Evolutionary conservation across 2,113 vertebrate genomes (phyloP).

Genomic region (Capreolus pygargus): DNA sequence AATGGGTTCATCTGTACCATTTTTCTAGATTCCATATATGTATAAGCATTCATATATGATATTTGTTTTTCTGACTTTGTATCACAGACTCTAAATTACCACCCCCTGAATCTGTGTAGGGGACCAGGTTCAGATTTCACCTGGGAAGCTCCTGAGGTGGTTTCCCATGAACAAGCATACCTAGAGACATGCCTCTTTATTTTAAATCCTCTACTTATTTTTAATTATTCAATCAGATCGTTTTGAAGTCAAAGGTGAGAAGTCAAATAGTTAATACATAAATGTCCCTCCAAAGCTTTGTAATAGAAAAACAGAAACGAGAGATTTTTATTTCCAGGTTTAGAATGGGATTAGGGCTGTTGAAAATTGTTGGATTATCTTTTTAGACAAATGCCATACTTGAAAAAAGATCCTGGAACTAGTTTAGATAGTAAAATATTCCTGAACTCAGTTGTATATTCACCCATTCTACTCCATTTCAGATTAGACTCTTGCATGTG

Average conservation of each 20-base stretch:
- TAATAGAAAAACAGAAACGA: background rate
- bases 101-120: background rate
- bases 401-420: background rate
- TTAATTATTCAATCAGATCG: background rate
- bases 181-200: background rate
- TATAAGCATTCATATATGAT: background rate
- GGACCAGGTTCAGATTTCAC: background rate
- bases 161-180: background rate
- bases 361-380: background rate
- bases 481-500: background rate
- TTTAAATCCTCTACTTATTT: background rate
- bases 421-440: background rate
- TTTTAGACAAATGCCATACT: background rate
- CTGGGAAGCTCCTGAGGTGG: background rate
- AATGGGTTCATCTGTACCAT: background rate
- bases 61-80: background rate
- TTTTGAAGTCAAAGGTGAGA: background rate
- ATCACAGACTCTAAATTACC: background rate
- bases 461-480: background rate
- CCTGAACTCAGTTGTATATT: background rate
- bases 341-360: background rate
- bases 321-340: background rate
- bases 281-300: background rate
- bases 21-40: background rate
- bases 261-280: background rate